phyloP scores from a whole-genome alignment of 2,113 vertebrate species.

The Kobus ellipsiprymnus region DNA sequence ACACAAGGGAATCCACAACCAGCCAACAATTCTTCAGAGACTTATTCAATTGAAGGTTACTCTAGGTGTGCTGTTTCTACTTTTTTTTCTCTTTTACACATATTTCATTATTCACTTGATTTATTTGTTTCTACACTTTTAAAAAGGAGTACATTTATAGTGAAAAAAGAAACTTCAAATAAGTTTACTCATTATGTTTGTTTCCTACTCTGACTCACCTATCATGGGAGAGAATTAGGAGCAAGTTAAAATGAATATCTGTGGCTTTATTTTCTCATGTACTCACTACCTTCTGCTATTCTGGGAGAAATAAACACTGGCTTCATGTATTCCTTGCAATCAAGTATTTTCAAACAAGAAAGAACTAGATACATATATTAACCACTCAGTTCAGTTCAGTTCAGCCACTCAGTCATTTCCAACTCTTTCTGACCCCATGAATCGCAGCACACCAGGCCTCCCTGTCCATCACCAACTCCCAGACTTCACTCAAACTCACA shows the following conservation, averaged over 20 bases:
- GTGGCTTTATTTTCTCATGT: neutral
- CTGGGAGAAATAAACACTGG: neutral
- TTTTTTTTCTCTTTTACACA: neutral
- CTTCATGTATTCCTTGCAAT: neutral
- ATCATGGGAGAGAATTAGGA: neutral
- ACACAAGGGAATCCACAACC: neutral
- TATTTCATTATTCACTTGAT: neutral
- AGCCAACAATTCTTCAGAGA: neutral
- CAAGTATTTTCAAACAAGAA: neutral
- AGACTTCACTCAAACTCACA: neutral
- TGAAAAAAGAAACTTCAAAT: neutral
- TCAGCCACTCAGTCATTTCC: fast-evolving
- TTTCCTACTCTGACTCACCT: neutral
- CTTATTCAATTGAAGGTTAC: fast-evolving
- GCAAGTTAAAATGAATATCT: neutral
- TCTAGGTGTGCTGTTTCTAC: neutral
- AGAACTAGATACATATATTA: neutral
- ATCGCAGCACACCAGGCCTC: neutral
- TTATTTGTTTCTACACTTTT: neutral
- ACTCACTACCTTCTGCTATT: neutral
- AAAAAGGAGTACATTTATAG: neutral
- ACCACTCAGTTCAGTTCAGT: neutral
- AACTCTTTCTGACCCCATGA: neutral
- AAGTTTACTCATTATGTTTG: neutral
- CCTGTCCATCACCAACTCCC: neutral